These are phyloP conservation scores for Dreissena polymorpha DNA, from an alignment of 1,140 invertebrate species.

Conservation along the genomic window DNA sequence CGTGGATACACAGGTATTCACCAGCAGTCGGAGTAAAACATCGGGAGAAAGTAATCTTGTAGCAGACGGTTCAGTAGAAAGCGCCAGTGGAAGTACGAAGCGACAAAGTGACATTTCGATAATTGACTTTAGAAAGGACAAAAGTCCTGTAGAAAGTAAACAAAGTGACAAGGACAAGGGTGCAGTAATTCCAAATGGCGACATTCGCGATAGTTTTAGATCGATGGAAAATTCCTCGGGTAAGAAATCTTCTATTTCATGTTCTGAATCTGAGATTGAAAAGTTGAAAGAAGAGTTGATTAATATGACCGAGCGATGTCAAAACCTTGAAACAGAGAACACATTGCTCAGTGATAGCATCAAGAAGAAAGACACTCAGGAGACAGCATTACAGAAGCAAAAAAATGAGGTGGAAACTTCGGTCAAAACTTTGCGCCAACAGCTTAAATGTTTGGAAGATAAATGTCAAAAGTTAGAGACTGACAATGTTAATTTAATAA, in stretches of 20 bases:
- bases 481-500: constrained; percentile 67
- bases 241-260: constrained; percentile 12
- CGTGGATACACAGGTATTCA: constrained; percentile 51
- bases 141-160: constrained; percentile 15
- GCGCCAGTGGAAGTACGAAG: constrained; percentile 7
- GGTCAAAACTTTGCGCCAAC: constrained; percentile 52
- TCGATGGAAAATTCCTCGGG: not conserved
- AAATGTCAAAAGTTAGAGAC: constrained; percentile 64
- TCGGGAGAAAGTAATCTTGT: constrained; percentile 39
- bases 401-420: constrained; percentile 60
- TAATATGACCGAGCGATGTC: constrained; percentile 66
- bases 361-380: constrained; percentile 58
- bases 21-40: constrained; percentile 47
- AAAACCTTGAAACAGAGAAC: constrained; percentile 64
- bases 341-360: constrained; percentile 53
- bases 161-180: constrained; percentile 5
- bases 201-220: constrained; percentile 9
- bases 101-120: constrained; percentile 14
- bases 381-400: constrained; percentile 55
- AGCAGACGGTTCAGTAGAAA: not conserved
- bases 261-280: constrained; percentile 56
- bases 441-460: constrained; percentile 64
- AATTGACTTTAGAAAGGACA: constrained; percentile 13
- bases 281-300: constrained; percentile 79
- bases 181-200: constrained; percentile 28